A percentile compares a stretch with the other conserved stretches of the same genome.
Conservation (phyloP, 1,140 invertebrate genomes). For the Macrocentrus cingulum region DNA sequence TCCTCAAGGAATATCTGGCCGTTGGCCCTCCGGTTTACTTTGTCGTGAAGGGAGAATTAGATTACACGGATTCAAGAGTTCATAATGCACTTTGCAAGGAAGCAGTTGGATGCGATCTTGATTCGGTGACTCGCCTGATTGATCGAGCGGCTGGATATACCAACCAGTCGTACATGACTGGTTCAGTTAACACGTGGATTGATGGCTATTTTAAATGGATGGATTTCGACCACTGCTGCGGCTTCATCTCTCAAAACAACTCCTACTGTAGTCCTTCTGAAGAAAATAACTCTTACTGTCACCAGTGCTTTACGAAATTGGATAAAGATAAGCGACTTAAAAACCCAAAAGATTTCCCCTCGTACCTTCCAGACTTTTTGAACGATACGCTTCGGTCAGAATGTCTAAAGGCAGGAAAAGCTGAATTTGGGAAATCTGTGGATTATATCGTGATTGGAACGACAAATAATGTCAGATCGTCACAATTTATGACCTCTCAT, state of each 20-base stretch:
- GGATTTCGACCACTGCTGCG: slow-evolving; percentile 62
- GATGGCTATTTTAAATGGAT: slow-evolving; percentile 97
- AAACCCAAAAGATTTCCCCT: slow-evolving; percentile 68
- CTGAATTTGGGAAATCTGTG: slow-evolving; percentile 74
- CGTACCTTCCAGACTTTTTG: slow-evolving; percentile 85
- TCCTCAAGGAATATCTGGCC: slow-evolving; percentile 82
- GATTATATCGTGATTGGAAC: slow-evolving; percentile 60
- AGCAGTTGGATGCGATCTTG: slow-evolving; percentile 72
- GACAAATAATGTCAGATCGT: slow-evolving; percentile 63
- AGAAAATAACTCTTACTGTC: slow-evolving; percentile 50
- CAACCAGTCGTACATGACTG: slow-evolving; percentile 81
- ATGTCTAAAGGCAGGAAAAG: slow-evolving; percentile 88
- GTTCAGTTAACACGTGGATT: slow-evolving; percentile 90
- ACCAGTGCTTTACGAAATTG: slow-evolving; percentile 58
- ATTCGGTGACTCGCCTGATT: slow-evolving; percentile 85
- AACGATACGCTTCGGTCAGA: slow-evolving; percentile 80
- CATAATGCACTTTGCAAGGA: slow-evolving; percentile 90
- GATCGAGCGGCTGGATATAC: slow-evolving; percentile 72
- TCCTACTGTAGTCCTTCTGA: slow-evolving; percentile 73
- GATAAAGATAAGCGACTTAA: slow-evolving; percentile 70
- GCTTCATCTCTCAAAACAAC: slow-evolving; percentile 59
- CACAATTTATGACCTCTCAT: slow-evolving; percentile 96
- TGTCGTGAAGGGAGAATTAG: slow-evolving; percentile 81
- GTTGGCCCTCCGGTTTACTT: slow-evolving; percentile 98
- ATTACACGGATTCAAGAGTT: slow-evolving; percentile 70